These are phyloP conservation scores for Mustela lutreola DNA, from an alignment of 2,113 vertebrate genomes.

Conservation along the genomic window DNA sequence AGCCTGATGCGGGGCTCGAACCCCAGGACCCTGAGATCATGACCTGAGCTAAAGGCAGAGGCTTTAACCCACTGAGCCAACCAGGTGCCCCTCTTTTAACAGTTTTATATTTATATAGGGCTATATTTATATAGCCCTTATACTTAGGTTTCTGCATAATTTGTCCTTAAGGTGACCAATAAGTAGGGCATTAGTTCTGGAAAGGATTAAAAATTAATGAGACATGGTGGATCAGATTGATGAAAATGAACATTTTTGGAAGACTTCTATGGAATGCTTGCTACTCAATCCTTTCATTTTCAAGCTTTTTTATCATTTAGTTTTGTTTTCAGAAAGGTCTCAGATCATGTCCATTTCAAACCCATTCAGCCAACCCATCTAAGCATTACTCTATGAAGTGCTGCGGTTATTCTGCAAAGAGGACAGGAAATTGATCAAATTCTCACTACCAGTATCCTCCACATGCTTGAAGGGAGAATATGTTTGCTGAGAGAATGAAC, in stretches of 20 bases:
- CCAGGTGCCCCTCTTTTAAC: neutral
- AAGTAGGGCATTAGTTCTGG: neutral
- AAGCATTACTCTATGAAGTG: neutral
- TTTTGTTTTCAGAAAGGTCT: neutral
- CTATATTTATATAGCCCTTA: neutral
- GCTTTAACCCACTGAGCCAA: too few species aligned
- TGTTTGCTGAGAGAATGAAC: neutral
- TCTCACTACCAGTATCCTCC: neutral
- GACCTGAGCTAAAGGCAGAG: too few species aligned
- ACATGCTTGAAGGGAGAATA: neutral
- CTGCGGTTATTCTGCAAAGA: neutral
- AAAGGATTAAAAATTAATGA: neutral
- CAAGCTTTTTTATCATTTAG: conserved; percentile 3
- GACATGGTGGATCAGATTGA: neutral
- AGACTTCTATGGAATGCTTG: neutral
- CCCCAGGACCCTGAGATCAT: too few species aligned
- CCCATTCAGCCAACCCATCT: neutral
- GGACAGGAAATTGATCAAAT: neutral
- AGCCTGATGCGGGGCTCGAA: too few species aligned
- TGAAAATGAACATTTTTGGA: neutral
- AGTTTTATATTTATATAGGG: neutral
- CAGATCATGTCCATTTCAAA: neutral
- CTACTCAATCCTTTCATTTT: neutral
- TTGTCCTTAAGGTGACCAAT: neutral
- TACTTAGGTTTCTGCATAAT: neutral